Conservation (phyloP, 2,797 vertebrate species). For the Toxotes lorentzi region DNA sequence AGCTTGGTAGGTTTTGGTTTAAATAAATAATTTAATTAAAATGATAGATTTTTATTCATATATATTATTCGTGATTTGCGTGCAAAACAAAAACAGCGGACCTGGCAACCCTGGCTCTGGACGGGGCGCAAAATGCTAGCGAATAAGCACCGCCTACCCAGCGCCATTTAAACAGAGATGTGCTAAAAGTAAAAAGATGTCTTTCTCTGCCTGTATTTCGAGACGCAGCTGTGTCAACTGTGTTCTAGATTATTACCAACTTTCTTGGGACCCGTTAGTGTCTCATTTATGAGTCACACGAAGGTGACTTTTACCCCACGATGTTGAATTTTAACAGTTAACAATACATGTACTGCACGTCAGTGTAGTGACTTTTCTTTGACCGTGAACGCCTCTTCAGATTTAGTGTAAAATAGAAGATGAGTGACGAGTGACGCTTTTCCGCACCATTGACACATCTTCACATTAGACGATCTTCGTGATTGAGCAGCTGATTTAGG, state of each 20-base stretch:
- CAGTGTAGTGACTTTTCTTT: fast-evolving
- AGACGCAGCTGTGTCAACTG: no score
- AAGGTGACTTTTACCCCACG: not conserved
- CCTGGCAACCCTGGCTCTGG: no score
- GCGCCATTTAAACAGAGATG: slow-evolving; percentile 2
- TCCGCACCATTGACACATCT: fast-evolving
- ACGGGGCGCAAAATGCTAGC: no score
- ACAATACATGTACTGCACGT: fast-evolving
- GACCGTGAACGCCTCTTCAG: fast-evolving
- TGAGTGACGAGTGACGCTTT: not conserved
- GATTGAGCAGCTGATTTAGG: slow-evolving; percentile 51
- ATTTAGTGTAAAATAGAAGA: not conserved
- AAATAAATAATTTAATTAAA: no score
- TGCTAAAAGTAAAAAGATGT: not conserved
- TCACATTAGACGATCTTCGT: slow-evolving; percentile 38
- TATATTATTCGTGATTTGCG: no score
- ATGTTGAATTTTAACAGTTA: not conserved
- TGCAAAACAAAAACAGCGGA: no score
- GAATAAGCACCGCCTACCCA: not conserved
- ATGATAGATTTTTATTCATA: no score
- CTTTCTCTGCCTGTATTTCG: not conserved
- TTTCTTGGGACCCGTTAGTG: no score
- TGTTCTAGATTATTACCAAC: not conserved
- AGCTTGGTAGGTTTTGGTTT: no score
- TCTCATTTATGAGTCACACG: not conserved